A percentile compares a stretch with the other conserved stretches of the same genome.
Evolutionary conservation across 2,888 invertebrate genomes (phyloP).

Genomic region (Heliconius aoede): DNA sequence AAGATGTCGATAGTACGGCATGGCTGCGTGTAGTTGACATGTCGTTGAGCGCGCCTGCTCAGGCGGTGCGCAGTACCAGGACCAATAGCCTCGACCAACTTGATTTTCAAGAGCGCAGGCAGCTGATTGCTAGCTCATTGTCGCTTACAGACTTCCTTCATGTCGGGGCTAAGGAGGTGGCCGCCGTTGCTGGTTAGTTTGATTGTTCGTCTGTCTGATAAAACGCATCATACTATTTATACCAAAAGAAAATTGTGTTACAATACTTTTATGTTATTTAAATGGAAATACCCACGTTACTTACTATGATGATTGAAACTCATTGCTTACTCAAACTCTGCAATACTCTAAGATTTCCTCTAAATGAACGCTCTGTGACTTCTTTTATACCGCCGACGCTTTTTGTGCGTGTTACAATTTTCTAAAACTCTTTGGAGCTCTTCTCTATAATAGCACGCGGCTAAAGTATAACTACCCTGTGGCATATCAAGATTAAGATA

Average conservation of each 20-base stretch:
- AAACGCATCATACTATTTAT: background rate
- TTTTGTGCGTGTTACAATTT: too few species aligned
- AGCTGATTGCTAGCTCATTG: conserved; percentile 93
- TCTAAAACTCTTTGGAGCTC: background rate
- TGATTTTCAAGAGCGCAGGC: conserved; percentile 95
- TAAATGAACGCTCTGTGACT: background rate
- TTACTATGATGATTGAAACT: background rate
- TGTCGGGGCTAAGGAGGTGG: conserved; percentile 85
- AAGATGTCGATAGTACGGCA: conserved; percentile 68
- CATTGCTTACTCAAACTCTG: too few species aligned
- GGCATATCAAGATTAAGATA: background rate
- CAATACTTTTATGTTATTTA: background rate
- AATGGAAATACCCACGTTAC: background rate
- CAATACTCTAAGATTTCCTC: background rate
- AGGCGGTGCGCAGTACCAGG: conserved; percentile 83
- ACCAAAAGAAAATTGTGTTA: background rate
- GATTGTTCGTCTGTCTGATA: conserved; percentile 48
- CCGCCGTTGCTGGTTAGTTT: conserved; percentile 79
- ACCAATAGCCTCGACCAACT: conserved; percentile 94
- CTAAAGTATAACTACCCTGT: background rate
- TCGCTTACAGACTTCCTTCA: conserved; percentile 93
- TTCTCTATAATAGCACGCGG: background rate
- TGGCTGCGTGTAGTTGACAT: conserved; percentile 81
- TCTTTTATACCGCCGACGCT: too few species aligned
- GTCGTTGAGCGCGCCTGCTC: conserved; percentile 81